Evolutionary conservation across 2,888 invertebrate genomes (phyloP).

Genomic region (Oscheius sp.): DNA sequence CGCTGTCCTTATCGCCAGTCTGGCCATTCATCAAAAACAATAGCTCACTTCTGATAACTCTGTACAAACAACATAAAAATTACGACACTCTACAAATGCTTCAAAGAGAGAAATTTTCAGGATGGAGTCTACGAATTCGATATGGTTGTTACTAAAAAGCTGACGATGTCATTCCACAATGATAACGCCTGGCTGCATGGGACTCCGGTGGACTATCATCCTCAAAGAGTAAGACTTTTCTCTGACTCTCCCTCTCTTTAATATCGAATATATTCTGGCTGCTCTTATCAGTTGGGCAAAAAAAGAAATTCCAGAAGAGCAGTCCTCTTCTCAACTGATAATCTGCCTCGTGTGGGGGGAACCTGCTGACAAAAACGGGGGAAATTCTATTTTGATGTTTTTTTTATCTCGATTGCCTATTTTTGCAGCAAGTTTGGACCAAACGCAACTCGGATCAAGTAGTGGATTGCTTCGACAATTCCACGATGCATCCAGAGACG

Average conservation of each 20-base stretch:
- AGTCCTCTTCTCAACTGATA: no score
- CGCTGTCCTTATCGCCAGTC: no score
- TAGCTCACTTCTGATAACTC: no score
- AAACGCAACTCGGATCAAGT: slow-evolving; percentile 52
- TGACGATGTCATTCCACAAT: slow-evolving; percentile 54
- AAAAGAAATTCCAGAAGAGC: no score
- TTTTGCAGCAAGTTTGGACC: slow-evolving; percentile 44
- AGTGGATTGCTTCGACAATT: slow-evolving; percentile 35
- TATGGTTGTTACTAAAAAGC: slow-evolving; percentile 44
- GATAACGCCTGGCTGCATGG: slow-evolving; percentile 37
- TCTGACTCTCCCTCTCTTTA: no score
- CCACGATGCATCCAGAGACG: slow-evolving; percentile 32
- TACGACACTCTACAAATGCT: background rate
- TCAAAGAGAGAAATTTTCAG: slow-evolving; percentile 31
- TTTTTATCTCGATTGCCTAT: no score
- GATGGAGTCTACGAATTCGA: slow-evolving; percentile 57
- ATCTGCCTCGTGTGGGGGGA: no score
- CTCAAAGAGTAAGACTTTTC: slow-evolving; percentile 36
- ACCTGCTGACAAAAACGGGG: background rate
- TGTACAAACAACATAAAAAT: no score
- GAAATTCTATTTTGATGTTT: no score
- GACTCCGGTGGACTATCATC: slow-evolving; percentile 58
- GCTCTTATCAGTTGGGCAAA: no score
- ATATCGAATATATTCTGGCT: no score
- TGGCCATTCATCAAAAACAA: no score